Percentiles rank a stretch among this genome's conserved stretches.
Evolutionary conservation across 2,888 invertebrate genomes (phyloP).

Genomic region (Orthosia gracilis): DNA sequence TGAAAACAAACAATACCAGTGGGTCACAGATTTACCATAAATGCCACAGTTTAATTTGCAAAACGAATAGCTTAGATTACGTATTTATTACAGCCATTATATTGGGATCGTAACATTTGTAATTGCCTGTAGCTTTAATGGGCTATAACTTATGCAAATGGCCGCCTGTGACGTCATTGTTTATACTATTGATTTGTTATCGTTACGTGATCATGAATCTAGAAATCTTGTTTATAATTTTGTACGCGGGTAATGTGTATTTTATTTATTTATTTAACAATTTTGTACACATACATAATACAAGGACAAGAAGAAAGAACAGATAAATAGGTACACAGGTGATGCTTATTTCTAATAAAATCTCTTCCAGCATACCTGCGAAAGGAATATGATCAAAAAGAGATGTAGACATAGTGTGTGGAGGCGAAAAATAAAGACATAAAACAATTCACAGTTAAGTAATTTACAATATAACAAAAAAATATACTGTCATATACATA

Average conservation of each 20-base stretch:
- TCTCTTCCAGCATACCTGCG: no score
- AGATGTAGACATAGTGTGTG: no score
- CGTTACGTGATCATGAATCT: conserved; percentile 16
- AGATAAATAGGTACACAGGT: no score
- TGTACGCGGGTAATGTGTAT: not conserved
- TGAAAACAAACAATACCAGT: conserved; percentile 36
- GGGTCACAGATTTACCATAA: conserved; percentile 52
- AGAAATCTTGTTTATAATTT: conserved; percentile 3
- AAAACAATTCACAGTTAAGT: no score
- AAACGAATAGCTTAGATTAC: conserved; percentile 51
- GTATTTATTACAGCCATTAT: conserved; percentile 41
- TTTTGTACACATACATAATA: no score
- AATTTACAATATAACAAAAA: no score
- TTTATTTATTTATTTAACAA: no score
- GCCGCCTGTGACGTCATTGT: conserved; percentile 42
- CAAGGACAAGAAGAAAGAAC: no score
- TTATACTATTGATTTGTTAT: conserved; percentile 49
- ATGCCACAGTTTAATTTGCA: conserved; percentile 52
- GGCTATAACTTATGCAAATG: conserved; percentile 60
- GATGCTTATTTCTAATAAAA: no score
- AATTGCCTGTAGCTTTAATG: conserved; percentile 58
- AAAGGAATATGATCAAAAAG: no score
- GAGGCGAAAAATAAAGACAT: no score
- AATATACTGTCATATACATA: no score
- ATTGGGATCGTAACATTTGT: conserved; percentile 58